Conservation (phyloP, 2,797 vertebrate genomes). For the Syngnathus acus region DNA sequence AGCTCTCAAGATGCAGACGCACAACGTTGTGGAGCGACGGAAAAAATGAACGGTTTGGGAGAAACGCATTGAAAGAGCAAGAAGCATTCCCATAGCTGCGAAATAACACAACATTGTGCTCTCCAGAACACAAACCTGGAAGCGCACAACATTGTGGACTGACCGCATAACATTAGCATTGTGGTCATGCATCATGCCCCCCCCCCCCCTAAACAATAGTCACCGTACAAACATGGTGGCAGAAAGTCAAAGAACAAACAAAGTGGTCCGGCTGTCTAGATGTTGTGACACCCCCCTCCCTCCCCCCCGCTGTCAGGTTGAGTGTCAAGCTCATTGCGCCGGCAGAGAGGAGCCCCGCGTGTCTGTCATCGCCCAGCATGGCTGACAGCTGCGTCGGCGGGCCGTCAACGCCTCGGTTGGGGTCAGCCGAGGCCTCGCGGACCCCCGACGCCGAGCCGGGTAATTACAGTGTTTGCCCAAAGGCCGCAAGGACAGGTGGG, state of each 20-base stretch:
- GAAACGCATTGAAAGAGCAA: too few species aligned
- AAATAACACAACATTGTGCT: too few species aligned
- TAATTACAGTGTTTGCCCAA: not conserved
- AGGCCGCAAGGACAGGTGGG: not conserved
- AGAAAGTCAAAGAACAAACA: not conserved
- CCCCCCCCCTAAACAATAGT: too few species aligned
- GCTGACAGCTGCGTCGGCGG: not conserved
- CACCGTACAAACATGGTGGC: not conserved
- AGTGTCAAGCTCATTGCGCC: conserved; percentile 37
- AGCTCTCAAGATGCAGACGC: too few species aligned
- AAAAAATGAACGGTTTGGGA: too few species aligned
- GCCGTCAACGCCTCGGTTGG: not conserved
- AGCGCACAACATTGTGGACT: too few species aligned
- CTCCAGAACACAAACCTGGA: too few species aligned
- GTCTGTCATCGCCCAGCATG: conserved; percentile 56
- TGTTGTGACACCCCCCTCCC: conserved; percentile 1
- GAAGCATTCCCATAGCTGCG: too few species aligned
- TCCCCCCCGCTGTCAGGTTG: conserved; percentile 31
- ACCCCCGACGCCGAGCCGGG: not conserved
- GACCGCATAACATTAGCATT: too few species aligned
- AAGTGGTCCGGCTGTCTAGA: not conserved
- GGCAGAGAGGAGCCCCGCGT: conserved; percentile 32
- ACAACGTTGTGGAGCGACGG: too few species aligned
- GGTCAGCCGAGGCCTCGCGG: not conserved
- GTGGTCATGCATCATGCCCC: too few species aligned